A percentile compares a stretch with the other conserved stretches of the same genome.
phyloP scores from a whole-genome alignment of 2,888 invertebrate species.

The Luffia ferchaultella region DNA sequence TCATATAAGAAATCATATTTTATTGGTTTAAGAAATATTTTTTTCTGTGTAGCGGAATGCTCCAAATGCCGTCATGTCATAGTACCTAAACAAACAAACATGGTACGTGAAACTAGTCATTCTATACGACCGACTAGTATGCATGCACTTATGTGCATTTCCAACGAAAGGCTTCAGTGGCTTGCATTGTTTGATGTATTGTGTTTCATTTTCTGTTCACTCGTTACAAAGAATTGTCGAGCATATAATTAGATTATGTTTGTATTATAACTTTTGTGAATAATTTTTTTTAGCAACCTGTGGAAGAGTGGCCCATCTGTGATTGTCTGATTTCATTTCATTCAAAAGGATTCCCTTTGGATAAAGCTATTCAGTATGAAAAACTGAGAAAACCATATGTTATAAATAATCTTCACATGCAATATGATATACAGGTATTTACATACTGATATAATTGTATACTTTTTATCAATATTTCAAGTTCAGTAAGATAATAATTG shows the following conservation, averaged over 20 bases:
- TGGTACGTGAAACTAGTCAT: neutral
- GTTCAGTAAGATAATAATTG: no score
- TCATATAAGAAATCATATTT: no score
- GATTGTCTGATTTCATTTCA: slow-evolving; percentile 99
- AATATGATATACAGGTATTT: slow-evolving; percentile 92
- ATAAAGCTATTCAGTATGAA: slow-evolving; percentile 97
- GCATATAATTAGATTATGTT: neutral
- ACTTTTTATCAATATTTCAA: slow-evolving; percentile 1
- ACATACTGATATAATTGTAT: no score
- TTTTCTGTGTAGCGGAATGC: no score
- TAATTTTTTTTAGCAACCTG: slow-evolving; percentile 73
- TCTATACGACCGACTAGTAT: neutral
- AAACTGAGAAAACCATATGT: slow-evolving; percentile 94
- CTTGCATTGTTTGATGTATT: slow-evolving; percentile 3
- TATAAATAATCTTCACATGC: slow-evolving; percentile 98
- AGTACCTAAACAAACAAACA: no score
- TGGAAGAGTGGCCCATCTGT: slow-evolving; percentile 97
- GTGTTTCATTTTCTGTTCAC: neutral
- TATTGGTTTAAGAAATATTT: no score
- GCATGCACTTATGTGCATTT: neutral
- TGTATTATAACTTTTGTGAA: neutral
- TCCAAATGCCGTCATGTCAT: no score
- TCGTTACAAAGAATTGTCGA: neutral
- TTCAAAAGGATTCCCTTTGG: slow-evolving; percentile 97
- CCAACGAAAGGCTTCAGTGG: neutral